phyloP scores from a whole-genome alignment of 2,888 invertebrate genomes.

The Chloromyia formosa region DNA sequence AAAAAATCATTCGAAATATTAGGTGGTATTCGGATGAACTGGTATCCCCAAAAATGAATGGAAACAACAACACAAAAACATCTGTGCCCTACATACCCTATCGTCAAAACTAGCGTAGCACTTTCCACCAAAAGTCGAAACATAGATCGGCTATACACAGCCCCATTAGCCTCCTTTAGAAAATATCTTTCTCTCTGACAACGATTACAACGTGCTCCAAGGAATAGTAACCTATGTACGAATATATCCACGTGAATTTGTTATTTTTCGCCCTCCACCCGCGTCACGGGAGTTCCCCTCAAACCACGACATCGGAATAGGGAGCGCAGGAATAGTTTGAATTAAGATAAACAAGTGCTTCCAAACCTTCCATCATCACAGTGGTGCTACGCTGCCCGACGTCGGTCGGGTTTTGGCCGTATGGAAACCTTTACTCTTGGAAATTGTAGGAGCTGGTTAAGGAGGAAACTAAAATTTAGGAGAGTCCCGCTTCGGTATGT shows the following conservation, averaged over 20 bases:
- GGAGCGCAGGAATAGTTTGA: too few species aligned
- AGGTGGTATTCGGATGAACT: slow-evolving; percentile 13
- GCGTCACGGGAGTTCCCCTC: background rate
- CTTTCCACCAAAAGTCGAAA: too few species aligned
- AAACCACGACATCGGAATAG: background rate
- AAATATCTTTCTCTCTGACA: slow-evolving; percentile 15
- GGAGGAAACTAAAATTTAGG: too few species aligned
- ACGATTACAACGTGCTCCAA: slow-evolving; percentile 17
- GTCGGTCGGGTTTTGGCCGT: too few species aligned
- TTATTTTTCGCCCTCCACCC: slow-evolving; percentile 1
- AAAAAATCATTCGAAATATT: too few species aligned
- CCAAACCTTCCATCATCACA: too few species aligned
- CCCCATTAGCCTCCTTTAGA: slow-evolving; percentile 33
- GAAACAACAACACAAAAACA: too few species aligned
- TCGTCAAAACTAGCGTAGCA: slow-evolving; percentile 25
- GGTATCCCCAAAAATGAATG: slow-evolving; percentile 23
- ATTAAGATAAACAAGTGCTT: too few species aligned
- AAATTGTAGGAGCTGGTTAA: too few species aligned
- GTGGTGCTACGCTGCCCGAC: too few species aligned
- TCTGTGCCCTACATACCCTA: slow-evolving; percentile 20
- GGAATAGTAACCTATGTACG: background rate
- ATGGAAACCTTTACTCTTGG: too few species aligned
- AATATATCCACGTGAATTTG: background rate
- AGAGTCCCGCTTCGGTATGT: too few species aligned
- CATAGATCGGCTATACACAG: background rate